Conservation (phyloP, 2,888 invertebrate genomes). For the Dolichomitus sp. region DNA sequence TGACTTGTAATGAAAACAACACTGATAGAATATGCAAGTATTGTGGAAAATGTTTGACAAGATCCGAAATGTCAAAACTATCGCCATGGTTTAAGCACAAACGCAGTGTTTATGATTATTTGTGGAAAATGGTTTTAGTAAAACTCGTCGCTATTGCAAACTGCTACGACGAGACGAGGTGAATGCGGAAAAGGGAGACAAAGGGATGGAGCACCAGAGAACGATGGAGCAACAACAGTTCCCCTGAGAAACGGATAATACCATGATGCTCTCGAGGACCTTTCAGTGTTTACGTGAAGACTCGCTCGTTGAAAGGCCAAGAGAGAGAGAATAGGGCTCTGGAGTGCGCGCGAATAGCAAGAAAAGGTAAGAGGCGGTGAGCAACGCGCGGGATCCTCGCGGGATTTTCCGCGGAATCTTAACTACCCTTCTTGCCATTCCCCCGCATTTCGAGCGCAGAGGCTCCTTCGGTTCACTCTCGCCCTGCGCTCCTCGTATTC, state of each 20-base stretch:
- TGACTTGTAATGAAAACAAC: too few relatives aligned
- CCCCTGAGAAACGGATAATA: slow-evolving; percentile 61
- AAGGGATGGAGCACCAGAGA: background rate
- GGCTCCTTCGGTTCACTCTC: slow-evolving; percentile 22
- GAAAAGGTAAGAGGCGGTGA: slow-evolving; percentile 29
- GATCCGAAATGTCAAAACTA: too few relatives aligned
- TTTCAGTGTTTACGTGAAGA: slow-evolving; percentile 59
- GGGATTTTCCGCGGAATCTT: slow-evolving; percentile 65
- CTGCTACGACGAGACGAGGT: background rate
- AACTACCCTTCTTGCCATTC: slow-evolving; percentile 64
- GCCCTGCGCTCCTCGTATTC: slow-evolving; percentile 12
- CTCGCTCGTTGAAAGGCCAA: slow-evolving; percentile 51
- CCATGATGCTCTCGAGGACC: slow-evolving; percentile 59
- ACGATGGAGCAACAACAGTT: slow-evolving; percentile 54
- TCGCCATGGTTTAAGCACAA: too few relatives aligned
- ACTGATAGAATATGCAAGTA: too few relatives aligned
- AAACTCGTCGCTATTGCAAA: background rate
- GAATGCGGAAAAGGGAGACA: slow-evolving; percentile 5
- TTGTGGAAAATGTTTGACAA: too few relatives aligned
- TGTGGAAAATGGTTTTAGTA: background rate
- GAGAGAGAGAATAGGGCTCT: slow-evolving; percentile 41
- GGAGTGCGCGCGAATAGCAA: slow-evolving; percentile 6
- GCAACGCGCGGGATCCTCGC: slow-evolving; percentile 37
- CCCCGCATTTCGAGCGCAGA: slow-evolving; percentile 35
- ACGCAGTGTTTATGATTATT: slow-evolving; percentile 8